Evolutionary conservation across 2,888 invertebrate species (phyloP).

Genomic region (Heterodera filipjevi): DNA sequence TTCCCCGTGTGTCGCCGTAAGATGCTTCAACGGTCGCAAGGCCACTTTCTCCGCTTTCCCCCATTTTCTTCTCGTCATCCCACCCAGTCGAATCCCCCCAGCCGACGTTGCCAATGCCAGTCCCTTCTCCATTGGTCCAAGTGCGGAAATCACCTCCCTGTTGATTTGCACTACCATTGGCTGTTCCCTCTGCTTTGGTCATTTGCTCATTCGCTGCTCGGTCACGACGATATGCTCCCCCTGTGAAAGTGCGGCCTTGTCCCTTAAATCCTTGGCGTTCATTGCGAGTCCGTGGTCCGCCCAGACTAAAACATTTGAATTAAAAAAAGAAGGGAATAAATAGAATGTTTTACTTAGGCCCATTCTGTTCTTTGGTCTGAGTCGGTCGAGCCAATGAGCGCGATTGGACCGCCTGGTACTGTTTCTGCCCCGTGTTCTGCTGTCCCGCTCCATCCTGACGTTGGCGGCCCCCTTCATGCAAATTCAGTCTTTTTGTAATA

Average conservation of each 20-base stretch:
- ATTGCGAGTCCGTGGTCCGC: not conserved
- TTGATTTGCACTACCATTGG: not conserved
- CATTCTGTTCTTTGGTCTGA: constrained; percentile 1
- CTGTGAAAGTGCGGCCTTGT: not conserved
- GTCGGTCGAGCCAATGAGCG: not conserved
- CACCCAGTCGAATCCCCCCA: constrained; percentile 3
- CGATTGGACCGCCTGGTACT: not conserved
- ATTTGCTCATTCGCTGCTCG: not conserved
- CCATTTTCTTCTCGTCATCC: not conserved
- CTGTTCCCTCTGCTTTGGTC: not conserved
- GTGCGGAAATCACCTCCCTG: too few species aligned
- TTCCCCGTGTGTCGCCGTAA: not conserved
- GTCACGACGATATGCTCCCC: constrained; percentile 9
- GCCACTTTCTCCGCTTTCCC: not conserved
- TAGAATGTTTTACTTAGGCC: not conserved
- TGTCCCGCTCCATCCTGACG: constrained; percentile 1
- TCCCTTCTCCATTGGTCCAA: not conserved
- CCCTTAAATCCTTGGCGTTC: constrained; percentile 3
- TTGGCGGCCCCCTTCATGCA: not conserved
- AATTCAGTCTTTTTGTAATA: not conserved
- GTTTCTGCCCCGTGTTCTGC: not conserved
- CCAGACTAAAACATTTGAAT: not conserved
- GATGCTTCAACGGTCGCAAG: constrained; percentile 8
- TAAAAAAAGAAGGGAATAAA: not conserved
- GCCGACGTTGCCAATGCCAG: not conserved